Evolutionary conservation across 2,797 vertebrate species (phyloP).

Genomic region (Xyrichtys novacula): DNA sequence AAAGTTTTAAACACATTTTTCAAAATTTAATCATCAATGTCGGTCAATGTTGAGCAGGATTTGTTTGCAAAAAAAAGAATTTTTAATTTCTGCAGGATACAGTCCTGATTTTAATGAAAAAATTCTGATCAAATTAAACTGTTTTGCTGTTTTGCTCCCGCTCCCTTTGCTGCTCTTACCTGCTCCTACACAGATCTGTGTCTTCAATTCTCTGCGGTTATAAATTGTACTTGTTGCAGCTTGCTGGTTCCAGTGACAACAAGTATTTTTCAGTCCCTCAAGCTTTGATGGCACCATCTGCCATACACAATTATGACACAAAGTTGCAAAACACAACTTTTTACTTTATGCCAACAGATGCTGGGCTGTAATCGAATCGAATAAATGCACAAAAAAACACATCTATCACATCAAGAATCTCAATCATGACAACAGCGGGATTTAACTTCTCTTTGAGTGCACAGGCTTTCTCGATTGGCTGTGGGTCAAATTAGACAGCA

Average conservation of each 20-base stretch:
- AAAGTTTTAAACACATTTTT: not conserved
- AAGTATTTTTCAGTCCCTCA: slow-evolving; percentile 7
- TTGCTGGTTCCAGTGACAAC: slow-evolving; percentile 14
- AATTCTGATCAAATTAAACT: slow-evolving; percentile 14
- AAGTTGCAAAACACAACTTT: not conserved
- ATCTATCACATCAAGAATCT: too few relatives aligned
- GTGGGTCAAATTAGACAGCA: too few relatives aligned
- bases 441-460: too few relatives aligned
- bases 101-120: slow-evolving; percentile 1
- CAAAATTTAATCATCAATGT: not conserved
- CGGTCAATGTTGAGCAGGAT: slow-evolving; percentile 3
- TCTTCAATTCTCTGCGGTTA: not conserved
- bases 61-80: slow-evolving; percentile 4
- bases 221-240: slow-evolving; percentile 8
- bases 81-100: slow-evolving; percentile 9
- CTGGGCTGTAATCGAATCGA: slow-evolving; percentile 17
- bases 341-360: slow-evolving; percentile 13
- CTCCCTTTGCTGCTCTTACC: not conserved
- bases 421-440: too few relatives aligned
- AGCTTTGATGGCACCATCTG: not conserved
- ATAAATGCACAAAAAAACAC: slow-evolving; percentile 1
- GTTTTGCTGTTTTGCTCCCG: slow-evolving; percentile 6
- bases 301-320: not conserved
- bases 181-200: slow-evolving; percentile 1
- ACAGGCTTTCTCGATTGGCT: too few relatives aligned